Conservation (phyloP, 2,888 invertebrate species). For the Drosophila nr. fundita region DNA sequence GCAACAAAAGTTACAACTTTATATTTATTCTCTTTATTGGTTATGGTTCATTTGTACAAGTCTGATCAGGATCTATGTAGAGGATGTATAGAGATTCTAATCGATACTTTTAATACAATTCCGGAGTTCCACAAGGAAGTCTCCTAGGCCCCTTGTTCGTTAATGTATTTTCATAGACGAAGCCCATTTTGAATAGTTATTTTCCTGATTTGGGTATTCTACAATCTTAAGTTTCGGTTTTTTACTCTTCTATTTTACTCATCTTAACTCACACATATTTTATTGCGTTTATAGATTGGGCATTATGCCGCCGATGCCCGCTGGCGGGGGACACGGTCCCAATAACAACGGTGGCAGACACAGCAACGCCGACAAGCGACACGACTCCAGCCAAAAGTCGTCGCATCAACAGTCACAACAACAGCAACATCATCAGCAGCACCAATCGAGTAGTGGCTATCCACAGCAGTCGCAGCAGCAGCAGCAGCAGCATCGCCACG, state of each 20-base stretch:
- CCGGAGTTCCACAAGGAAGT: too few relatives aligned
- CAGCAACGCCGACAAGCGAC: conserved; percentile 64
- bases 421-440: conserved; percentile 54
- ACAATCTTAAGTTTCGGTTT: background rate
- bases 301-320: conserved; percentile 77
- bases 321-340: conserved; percentile 86
- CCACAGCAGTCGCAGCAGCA: conserved; percentile 43
- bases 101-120: background rate
- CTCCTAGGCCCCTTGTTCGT: too few relatives aligned
- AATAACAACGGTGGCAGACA: conserved; percentile 71
- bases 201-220: background rate
- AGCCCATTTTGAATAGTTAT: background rate
- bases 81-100: background rate
- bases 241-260: background rate
- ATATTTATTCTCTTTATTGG: background rate
- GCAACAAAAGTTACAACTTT: background rate
- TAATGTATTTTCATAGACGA: background rate
- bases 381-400: conserved; percentile 87
- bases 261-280: background rate
- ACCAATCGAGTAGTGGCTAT: conserved; percentile 41
- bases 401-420: conserved; percentile 87
- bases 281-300: conserved; percentile 71
- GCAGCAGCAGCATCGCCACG: conserved; percentile 75
- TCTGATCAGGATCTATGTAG: background rate
- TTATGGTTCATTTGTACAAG: background rate